phyloP scores from a whole-genome alignment of 2,888 invertebrate genomes.

The Eucera pruinosa region DNA sequence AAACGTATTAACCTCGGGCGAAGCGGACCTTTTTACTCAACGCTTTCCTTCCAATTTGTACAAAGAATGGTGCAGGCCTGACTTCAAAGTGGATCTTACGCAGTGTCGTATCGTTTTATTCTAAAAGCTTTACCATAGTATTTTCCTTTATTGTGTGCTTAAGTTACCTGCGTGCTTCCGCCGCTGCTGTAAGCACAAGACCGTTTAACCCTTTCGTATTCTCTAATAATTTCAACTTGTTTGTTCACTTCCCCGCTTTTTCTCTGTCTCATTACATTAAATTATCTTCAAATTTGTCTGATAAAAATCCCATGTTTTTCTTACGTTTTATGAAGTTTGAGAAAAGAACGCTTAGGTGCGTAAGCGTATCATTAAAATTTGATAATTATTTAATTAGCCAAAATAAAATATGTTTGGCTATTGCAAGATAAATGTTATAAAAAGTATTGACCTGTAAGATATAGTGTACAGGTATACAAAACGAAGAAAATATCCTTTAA shows the following conservation, averaged over 20 bases:
- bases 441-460: too few species aligned
- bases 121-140: conserved; percentile 51
- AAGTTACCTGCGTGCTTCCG: conserved; percentile 50
- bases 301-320: background rate
- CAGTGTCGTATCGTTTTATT: conserved; percentile 71
- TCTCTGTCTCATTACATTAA: conserved; percentile 1
- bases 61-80: conserved; percentile 69
- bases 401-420: too few species aligned
- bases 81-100: conserved; percentile 73
- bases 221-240: conserved; percentile 37
- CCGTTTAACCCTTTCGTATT: conserved; percentile 21
- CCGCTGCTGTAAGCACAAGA: conserved; percentile 31
- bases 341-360: too few species aligned
- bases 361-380: too few species aligned
- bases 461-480: too few species aligned
- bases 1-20: conserved; percentile 79
- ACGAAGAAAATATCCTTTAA: too few species aligned
- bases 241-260: conserved; percentile 29
- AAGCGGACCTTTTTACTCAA: conserved; percentile 65
- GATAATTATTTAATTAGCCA: too few species aligned
- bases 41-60: conserved; percentile 75
- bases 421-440: too few species aligned
- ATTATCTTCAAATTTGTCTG: conserved; percentile 11
- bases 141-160: conserved; percentile 49
- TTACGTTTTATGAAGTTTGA: too few species aligned